A percentile compares a stretch with the other conserved stretches of the same genome.
phyloP scores from a whole-genome alignment of 2,888 invertebrate species.

The Acleris cristana region DNA sequence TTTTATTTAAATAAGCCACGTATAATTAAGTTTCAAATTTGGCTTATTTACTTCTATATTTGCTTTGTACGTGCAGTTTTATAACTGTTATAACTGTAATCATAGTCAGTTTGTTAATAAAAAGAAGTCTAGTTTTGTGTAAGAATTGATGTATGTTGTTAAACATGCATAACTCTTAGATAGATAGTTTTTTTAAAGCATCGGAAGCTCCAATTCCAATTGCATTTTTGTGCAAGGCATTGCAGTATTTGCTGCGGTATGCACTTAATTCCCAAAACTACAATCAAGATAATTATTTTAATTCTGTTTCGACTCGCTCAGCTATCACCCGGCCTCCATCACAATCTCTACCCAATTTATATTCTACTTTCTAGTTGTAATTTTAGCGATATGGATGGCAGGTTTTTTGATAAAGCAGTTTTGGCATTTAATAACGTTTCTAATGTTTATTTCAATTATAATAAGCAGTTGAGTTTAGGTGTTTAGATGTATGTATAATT shows the following conservation, averaged over 20 bases:
- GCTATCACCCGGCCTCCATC: conserved; percentile 27
- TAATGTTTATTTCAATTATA: no score
- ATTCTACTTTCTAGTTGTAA: conserved; percentile 42
- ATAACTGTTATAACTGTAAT: not conserved
- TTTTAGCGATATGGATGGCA: conserved; percentile 22
- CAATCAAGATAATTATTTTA: conserved; percentile 77
- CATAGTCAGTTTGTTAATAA: no score
- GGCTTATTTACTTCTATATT: not conserved
- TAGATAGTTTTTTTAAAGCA: not conserved
- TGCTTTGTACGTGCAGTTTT: not conserved
- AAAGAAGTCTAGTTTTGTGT: no score
- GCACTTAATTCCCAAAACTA: conserved; percentile 57
- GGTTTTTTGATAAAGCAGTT: conserved; percentile 4
- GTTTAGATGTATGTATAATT: no score
- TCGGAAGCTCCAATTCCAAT: not conserved
- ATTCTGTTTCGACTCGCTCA: conserved; percentile 56
- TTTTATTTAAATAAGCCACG: conserved; percentile 36
- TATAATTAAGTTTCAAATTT: conserved; percentile 16
- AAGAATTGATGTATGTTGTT: no score
- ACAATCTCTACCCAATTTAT: conserved; percentile 38
- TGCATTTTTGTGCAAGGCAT: not conserved
- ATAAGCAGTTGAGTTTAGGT: no score
- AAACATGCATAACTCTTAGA: not conserved
- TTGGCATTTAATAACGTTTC: not conserved
- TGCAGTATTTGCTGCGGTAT: conserved; percentile 43